Conservation (phyloP, 2,888 invertebrate species). For the Metallyticus violacea region DNA sequence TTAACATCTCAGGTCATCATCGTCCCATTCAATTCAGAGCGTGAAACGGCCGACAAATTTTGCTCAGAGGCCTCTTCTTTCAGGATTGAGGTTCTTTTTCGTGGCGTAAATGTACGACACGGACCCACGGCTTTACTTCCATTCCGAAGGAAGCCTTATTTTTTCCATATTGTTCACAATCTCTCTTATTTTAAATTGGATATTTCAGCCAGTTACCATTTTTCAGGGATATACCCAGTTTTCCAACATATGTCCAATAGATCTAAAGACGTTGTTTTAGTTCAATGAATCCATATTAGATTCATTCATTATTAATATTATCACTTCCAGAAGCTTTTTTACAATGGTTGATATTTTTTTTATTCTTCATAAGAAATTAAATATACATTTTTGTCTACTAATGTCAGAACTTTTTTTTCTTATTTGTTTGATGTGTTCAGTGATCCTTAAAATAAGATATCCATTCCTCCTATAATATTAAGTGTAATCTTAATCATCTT, state of each 20-base stretch:
- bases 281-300: neutral
- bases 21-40: too few species aligned
- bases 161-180: too few species aligned
- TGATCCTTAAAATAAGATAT: neutral
- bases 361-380: neutral
- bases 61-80: too few species aligned
- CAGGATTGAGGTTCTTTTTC: too few species aligned
- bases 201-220: neutral
- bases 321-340: neutral
- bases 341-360: neutral
- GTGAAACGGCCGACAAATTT: too few species aligned
- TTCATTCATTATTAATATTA: neutral
- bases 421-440: neutral
- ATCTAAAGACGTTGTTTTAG: neutral
- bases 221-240: neutral
- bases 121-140: too few species aligned
- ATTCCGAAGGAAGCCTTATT: too few species aligned
- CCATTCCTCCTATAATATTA: neutral
- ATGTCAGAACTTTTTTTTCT: neutral
- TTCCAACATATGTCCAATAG: neutral
- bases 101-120: too few species aligned
- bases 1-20: too few species aligned
- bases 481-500: too few species aligned
- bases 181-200: neutral
- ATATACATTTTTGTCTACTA: neutral